Percentiles rank a stretch among this genome's conserved stretches.
Evolutionary conservation across 2,888 invertebrate species (phyloP).

Genomic region (Dryadula phaetusa): DNA sequence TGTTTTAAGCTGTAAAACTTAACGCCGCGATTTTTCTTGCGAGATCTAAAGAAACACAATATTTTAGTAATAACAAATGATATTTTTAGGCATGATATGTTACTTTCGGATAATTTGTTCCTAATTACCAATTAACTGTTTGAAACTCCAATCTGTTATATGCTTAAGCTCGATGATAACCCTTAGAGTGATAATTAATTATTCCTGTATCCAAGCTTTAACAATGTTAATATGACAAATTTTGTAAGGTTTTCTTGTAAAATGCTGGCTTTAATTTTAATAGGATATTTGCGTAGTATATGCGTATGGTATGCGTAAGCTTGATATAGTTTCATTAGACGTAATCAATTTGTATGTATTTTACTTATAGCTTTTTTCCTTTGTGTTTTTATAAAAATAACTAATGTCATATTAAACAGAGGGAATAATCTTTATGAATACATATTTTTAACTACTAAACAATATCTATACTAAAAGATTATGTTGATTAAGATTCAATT

Average conservation of each 20-base stretch:
- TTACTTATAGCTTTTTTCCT: too few species aligned
- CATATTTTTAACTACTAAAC: too few species aligned
- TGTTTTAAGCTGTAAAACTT: too few species aligned
- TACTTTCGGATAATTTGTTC: not conserved
- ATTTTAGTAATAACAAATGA: not conserved
- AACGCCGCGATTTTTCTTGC: too few species aligned
- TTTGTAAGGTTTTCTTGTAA: slow-evolving; percentile 8
- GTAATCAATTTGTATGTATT: too few species aligned
- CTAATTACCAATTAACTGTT: slow-evolving; percentile 24
- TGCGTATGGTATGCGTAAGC: not conserved
- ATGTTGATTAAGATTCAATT: too few species aligned
- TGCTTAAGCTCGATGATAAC: slow-evolving; percentile 32
- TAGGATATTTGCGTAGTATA: not conserved
- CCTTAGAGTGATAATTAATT: slow-evolving; percentile 31
- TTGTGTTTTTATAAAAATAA: too few species aligned
- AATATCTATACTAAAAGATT: too few species aligned
- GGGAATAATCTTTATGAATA: too few species aligned
- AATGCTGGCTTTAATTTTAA: not conserved
- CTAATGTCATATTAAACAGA: too few species aligned
- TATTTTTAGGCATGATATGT: not conserved
- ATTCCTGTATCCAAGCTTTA: slow-evolving; percentile 6
- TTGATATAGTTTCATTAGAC: too few species aligned
- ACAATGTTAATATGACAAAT: slow-evolving; percentile 11
- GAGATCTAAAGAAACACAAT: not conserved
- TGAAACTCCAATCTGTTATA: slow-evolving; percentile 22